These are phyloP conservation scores for Amiota mariae DNA, from an alignment of 2,888 invertebrate species.

Conservation along the genomic window DNA sequence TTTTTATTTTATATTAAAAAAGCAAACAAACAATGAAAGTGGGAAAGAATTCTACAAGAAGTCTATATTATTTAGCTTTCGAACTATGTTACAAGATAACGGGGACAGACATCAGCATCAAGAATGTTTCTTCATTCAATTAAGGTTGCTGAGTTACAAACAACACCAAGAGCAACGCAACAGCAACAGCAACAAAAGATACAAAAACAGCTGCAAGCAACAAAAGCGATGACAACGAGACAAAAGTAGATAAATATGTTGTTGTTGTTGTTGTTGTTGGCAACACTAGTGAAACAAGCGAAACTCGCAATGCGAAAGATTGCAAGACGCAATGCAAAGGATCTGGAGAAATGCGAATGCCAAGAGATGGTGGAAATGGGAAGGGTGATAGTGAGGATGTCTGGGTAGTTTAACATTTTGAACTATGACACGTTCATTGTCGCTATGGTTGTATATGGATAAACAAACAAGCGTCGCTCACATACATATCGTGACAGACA, in stretches of 20 bases:
- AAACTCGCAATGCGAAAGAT: too few species aligned
- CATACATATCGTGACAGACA: background rate
- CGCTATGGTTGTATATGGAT: background rate
- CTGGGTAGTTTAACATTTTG: background rate
- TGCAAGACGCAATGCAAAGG: constrained; percentile 1
- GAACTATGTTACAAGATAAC: background rate
- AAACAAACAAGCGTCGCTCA: background rate
- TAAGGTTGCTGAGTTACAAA: constrained; percentile 11
- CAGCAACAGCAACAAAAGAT: background rate
- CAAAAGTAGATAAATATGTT: constrained; percentile 14
- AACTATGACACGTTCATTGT: constrained; percentile 21
- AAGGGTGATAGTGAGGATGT: too few species aligned
- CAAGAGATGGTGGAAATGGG: too few species aligned
- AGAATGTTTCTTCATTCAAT: constrained; percentile 19
- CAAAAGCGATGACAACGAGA: background rate
- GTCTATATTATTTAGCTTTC: too few species aligned
- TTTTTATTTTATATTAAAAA: background rate
- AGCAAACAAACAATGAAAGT: background rate
- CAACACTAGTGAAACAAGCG: background rate
- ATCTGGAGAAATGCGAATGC: background rate
- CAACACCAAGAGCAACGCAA: background rate
- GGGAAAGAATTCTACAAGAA: too few species aligned
- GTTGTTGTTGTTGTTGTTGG: background rate
- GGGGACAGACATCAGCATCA: background rate
- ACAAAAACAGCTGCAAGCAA: background rate